Base-by-base conservation (phyloP, 2,888 invertebrate genomes). In the Nomada goodeniana region DNA sequence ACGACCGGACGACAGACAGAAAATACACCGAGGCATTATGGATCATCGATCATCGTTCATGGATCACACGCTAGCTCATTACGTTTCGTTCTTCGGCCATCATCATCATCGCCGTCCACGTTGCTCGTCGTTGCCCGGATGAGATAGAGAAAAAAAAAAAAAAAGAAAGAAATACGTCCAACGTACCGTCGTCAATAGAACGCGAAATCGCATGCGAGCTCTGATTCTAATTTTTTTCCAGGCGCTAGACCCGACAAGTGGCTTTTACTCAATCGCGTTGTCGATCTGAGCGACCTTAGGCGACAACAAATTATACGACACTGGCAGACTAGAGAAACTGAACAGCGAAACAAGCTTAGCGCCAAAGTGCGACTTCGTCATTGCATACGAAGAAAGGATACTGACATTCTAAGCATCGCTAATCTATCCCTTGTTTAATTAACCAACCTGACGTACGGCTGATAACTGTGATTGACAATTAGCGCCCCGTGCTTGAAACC, bases 231-330 rank as follows among this genome's bases (percentile, higher is more conserved):
- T 89, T 87, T 89, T 82, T 92, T 93, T 93, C 82, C 92, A 93
- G 93, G 91, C 85, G 85, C 84, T 91, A 90, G 90, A 86, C 91
- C 93, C 79, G 89, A 89, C 88, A 91, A 92, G 86, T 92, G 91
- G 92, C 89, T 88, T 42, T 85, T 91, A 85, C 90, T 93, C 80
- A 90, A 91, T 87, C 91, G 91, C 82, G 85, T 92, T 86, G 88
- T 91, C 86, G 93, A 93, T 82, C 84, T 92, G 89, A 93, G 92
- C 87, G 91, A 93, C 89, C 90, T 93, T 69, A 93, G 91, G 85
- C 89, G 91, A 83, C 92, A 92, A 87, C 92, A 93, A 85, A 91
- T 93, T 78, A 78, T 88, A 74, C 90, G 93, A 89, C 92, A 93
- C 60, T 93, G 93, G 93, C 89, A 89, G 80, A 90, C 90, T 81